A percentile compares a stretch with the other conserved stretches of the same genome.
These are phyloP conservation scores for Amazona vittata DNA, from an alignment of 2,113 vertebrate genomes.

Conservation along the genomic window DNA sequence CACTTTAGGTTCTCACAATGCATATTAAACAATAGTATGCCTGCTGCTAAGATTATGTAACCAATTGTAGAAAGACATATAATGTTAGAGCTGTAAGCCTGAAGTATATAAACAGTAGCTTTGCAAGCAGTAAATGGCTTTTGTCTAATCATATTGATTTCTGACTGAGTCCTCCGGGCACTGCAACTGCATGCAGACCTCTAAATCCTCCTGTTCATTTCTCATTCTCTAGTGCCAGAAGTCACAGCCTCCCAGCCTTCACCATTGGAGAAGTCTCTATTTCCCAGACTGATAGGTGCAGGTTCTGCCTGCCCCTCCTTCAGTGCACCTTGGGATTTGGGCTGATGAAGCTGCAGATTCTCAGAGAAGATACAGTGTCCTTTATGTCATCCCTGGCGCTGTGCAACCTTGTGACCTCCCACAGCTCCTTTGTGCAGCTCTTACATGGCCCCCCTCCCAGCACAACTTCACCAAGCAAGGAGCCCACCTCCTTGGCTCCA, in stretches of 20 bases:
- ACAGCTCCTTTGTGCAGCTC: neutral
- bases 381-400: neutral
- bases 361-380: neutral
- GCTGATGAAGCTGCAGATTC: neutral
- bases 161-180: no score
- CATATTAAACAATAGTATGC: no score
- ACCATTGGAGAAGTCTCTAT: neutral
- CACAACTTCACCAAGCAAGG: neutral
- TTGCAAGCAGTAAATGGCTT: no score
- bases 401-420: neutral
- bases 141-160: no score
- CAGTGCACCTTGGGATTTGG: neutral
- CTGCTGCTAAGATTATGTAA: no score
- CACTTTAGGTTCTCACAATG: no score
- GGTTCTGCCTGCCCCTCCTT: neutral
- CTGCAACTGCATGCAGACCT: neutral
- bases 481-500: neutral
- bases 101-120: no score
- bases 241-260: neutral
- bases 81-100: no score
- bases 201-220: neutral
- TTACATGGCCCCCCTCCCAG: neutral
- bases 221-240: neutral
- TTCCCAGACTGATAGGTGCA: neutral
- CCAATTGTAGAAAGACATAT: no score